Percentiles rank a stretch among this genome's conserved stretches.
Evolutionary conservation across 2,113 vertebrate genomes (phyloP).

Genomic region (Platysternon megacephalum): DNA sequence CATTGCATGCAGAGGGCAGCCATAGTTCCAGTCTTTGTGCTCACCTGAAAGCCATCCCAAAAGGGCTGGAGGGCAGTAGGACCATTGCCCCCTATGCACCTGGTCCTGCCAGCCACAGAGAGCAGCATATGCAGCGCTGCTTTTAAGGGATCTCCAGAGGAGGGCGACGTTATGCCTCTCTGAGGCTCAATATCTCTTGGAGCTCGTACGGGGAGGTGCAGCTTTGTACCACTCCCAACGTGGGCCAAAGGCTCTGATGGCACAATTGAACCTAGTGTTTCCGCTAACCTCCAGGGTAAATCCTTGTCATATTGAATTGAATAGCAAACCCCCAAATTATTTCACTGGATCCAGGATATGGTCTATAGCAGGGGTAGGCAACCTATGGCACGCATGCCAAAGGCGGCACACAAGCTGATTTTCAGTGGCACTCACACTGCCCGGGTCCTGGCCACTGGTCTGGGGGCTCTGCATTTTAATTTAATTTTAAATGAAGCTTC

Average conservation of each 20-base stretch:
- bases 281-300: neutral
- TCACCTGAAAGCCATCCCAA: neutral
- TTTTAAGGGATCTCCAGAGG: neutral
- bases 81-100: neutral
- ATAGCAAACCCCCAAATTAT: neutral
- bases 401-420: no score
- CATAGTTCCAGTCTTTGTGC: neutral
- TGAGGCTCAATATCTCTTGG: neutral
- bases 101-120: neutral
- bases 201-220: neutral
- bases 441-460: no score
- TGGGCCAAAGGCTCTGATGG: neutral
- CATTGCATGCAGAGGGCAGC: neutral
- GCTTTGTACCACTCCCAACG: neutral
- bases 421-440: no score
- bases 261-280: neutral
- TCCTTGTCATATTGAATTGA: neutral
- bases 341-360: neutral
- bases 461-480: no score
- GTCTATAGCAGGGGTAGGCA: neutral
- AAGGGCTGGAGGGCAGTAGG: neutral
- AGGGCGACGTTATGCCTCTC: neutral
- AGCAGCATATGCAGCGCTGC: neutral
- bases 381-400: no score
- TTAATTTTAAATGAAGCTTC: no score